Evolutionary conservation across 2,113 vertebrate genomes (phyloP).

Genomic region (Zosterops borbonicus): DNA sequence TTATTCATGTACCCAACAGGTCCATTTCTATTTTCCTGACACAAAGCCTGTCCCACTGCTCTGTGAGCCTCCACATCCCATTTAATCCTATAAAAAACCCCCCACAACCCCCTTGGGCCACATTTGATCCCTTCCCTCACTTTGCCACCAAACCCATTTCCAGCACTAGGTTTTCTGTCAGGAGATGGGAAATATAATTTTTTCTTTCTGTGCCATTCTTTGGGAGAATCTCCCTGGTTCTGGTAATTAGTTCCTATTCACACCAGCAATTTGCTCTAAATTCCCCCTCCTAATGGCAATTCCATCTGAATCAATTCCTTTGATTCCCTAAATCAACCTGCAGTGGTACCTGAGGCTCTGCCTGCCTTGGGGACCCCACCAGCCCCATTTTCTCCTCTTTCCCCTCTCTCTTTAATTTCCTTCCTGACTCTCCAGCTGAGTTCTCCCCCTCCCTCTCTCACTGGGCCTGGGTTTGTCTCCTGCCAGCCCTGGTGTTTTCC

Average conservation of each 20-base stretch:
- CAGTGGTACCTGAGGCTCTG: background rate
- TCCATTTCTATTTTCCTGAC: background rate
- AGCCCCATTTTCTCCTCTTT: background rate
- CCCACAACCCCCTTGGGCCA: background rate
- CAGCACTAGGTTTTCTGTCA: background rate
- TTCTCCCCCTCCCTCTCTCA: background rate
- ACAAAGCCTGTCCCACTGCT: background rate
- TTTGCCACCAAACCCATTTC: background rate
- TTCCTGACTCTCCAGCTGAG: background rate
- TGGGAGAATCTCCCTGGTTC: conserved; percentile 9
- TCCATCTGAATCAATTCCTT: conserved; percentile 18
- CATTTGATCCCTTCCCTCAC: background rate
- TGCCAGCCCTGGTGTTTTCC: conserved; percentile 2
- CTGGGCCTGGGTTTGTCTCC: conserved; percentile 8
- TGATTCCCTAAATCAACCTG: conserved; percentile 8
- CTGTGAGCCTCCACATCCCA: background rate
- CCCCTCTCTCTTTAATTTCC: background rate
- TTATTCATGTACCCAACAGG: background rate
- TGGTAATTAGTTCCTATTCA: conserved; percentile 29
- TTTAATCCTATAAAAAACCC: background rate
- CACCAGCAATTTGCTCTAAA: background rate
- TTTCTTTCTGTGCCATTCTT: background rate
- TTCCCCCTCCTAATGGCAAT: background rate
- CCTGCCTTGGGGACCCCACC: background rate
- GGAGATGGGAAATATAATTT: background rate